Conservation (phyloP, 2,797 vertebrate genomes). For the Trachops cirrhosus region DNA sequence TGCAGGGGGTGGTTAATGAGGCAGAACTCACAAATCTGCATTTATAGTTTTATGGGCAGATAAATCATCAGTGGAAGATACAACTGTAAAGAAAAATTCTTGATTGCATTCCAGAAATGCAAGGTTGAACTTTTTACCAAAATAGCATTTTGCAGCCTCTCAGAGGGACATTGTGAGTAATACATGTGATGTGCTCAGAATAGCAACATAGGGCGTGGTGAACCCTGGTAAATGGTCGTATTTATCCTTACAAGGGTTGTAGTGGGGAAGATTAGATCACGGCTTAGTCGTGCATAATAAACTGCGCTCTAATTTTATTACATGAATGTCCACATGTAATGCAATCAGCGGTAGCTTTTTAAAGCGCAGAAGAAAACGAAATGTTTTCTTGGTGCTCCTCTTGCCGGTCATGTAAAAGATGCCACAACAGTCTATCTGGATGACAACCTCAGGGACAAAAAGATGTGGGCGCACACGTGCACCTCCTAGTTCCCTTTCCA, state of each 20-base stretch:
- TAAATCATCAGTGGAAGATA: slow-evolving; percentile 17
- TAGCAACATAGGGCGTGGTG: background rate
- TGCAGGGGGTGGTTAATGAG: slow-evolving; percentile 29
- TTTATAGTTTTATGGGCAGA: slow-evolving; percentile 43
- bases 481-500: background rate
- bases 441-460: background rate
- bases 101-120: slow-evolving; percentile 19
- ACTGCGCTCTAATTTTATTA: background rate
- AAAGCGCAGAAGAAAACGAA: background rate
- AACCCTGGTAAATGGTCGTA: background rate
- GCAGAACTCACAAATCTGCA: slow-evolving; percentile 41
- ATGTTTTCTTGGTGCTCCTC: too few species aligned
- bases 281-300: slow-evolving; percentile 35
- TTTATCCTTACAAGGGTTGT: background rate
- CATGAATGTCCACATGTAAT: background rate
- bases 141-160: slow-evolving; percentile 15
- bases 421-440: background rate
- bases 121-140: slow-evolving; percentile 36
- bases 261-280: background rate
- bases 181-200: background rate
- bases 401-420: background rate
- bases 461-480: background rate
- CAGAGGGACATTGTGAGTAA: background rate
- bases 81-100: slow-evolving; percentile 16
- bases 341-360: background rate